Evolutionary conservation across 2,888 invertebrate species (phyloP).

Genomic region (Heliconius ismenius): DNA sequence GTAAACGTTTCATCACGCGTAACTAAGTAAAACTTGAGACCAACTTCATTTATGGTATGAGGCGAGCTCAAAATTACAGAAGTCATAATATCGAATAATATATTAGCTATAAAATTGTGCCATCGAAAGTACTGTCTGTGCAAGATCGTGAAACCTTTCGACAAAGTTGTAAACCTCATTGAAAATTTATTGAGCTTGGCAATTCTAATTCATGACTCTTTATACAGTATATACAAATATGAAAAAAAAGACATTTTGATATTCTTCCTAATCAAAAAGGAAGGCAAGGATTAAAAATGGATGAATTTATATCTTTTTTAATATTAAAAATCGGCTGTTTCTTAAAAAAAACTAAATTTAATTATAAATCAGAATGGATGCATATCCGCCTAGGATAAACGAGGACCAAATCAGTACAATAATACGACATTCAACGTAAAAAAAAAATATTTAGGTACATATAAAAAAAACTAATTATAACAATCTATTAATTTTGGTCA

Average conservation of each 20-base stretch:
- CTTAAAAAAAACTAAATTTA: not conserved
- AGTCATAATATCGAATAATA: slow-evolving; percentile 33
- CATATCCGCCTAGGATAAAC: not conserved
- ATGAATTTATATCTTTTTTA: no score
- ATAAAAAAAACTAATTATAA: not conserved
- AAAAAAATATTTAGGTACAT: not conserved
- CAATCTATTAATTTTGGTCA: not conserved
- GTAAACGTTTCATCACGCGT: slow-evolving; percentile 67
- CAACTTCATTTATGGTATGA: slow-evolving; percentile 52
- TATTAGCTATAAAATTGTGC: slow-evolving; percentile 25
- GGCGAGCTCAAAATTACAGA: slow-evolving; percentile 27
- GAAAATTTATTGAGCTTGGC: slow-evolving; percentile 11
- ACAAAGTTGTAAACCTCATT: slow-evolving; percentile 17
- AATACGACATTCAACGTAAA: no score
- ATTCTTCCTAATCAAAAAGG: not conserved
- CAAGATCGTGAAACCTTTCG: slow-evolving; percentile 24
- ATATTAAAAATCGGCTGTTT: no score
- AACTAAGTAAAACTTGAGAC: slow-evolving; percentile 49
- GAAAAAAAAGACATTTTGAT: not conserved
- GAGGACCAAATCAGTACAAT: not conserved
- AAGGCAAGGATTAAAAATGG: not conserved
- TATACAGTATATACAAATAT: not conserved
- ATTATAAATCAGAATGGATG: not conserved
- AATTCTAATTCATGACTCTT: not conserved
- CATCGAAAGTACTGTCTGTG: slow-evolving; percentile 17